Evolutionary conservation across 2,797 vertebrate genomes (phyloP), one percentile per base, ranked within the genome.

Genomic region (Chelidonichthys spinosus): DNA sequence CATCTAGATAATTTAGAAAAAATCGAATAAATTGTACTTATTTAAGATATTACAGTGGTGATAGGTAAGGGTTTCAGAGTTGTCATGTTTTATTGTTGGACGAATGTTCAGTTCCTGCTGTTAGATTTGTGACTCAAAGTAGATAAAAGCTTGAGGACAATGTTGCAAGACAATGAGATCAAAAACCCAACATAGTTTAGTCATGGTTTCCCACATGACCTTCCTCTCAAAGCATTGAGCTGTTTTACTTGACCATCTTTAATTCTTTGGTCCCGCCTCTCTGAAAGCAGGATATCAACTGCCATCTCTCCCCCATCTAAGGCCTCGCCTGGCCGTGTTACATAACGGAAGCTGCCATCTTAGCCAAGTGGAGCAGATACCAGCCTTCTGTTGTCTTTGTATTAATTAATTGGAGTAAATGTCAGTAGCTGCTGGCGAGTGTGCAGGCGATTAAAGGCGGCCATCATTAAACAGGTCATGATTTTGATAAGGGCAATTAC

Each of bases 401-500:
- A 89, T 92, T 90, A 92, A 94, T 93, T 90, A 92, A 93, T 93
- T 82, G 78, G 68, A 82, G 84, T 92, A 94, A 94, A 95, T 94
- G 93, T 93, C 93, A 94, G 85, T 85, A 74, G 86, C 91, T 92
- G 84, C 85, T 82, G 90, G 90, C 67, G 7, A 89, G 81, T 65
- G 77, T 72, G 77, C 77, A 78, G 66, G 88, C 71, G 69, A 93
- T 93, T 91, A 93, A 92, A 93, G 84, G 83, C 85, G 60, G 78
- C 46, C 82, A 87, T 92, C 89, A 83, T 92, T 94, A 89, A 93
- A 79, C 87, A 85, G 89, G 82, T 87, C 87, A 79, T 78, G 92
- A 88, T 92, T 94, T 92, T 93, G 91, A 95, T 94, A 93, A 94
- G 90, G 92, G 91, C 92, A 94, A 95, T 94, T 95, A 94, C 89